These are phyloP conservation scores for Poecile montanus DNA, from an alignment of 2,797 vertebrate genomes.

Conservation along the genomic window DNA sequence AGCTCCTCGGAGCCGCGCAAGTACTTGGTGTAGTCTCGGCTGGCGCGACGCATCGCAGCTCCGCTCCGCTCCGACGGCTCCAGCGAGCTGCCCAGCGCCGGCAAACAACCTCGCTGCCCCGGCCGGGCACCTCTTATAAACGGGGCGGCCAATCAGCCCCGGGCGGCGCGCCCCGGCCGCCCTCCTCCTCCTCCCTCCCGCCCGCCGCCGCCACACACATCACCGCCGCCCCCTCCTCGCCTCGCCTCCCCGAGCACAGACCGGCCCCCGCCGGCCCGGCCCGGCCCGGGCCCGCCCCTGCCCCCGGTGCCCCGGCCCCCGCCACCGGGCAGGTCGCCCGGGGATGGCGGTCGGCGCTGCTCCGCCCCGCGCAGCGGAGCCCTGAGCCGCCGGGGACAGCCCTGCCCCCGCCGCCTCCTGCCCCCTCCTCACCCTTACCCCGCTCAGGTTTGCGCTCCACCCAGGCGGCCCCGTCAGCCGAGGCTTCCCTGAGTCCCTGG, in stretches of 20 bases:
- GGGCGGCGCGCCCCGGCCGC: constrained; percentile 26
- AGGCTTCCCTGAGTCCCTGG: background rate
- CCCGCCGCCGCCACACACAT: background rate
- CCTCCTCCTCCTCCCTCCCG: background rate
- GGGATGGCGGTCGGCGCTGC: background rate
- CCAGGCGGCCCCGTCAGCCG: too few species aligned
- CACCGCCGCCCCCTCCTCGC: background rate
- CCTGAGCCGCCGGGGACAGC: background rate
- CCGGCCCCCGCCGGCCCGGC: background rate
- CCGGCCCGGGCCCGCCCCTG: background rate
- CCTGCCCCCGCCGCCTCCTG: background rate
- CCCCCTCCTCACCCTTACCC: background rate
- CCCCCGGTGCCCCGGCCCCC: background rate
- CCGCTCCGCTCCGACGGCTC: background rate
- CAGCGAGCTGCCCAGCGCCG: background rate
- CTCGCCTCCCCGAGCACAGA: background rate
- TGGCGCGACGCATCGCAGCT: constrained; percentile 75
- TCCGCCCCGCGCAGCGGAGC: background rate
- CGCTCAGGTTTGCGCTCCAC: rapidly evolving
- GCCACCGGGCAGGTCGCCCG: background rate
- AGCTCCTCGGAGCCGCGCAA: constrained; percentile 78
- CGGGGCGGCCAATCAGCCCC: constrained; percentile 70
- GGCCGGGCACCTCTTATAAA: constrained; percentile 62
- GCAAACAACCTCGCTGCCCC: background rate
- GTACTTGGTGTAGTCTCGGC: constrained; percentile 79